Percentiles rank a stretch among this genome's conserved stretches.
Evolutionary conservation across 2,113 vertebrate genomes (phyloP).

Genomic region (Microcebus murinus): DNA sequence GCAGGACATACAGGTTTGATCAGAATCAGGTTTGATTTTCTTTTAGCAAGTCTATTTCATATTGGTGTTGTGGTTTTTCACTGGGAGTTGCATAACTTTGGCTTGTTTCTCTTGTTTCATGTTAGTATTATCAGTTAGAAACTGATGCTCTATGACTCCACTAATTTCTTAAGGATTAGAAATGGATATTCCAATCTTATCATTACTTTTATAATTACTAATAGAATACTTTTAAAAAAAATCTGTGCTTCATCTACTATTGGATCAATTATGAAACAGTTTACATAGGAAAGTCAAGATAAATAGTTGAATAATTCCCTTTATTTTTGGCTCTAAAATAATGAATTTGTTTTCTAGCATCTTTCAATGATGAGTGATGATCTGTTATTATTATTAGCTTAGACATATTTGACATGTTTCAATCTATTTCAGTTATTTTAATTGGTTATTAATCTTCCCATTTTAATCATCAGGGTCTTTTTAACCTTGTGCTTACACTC

Average conservation of each 20-base stretch:
- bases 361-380: neutral
- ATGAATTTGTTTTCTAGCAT: neutral
- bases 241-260: neutral
- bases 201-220: neutral
- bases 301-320: neutral
- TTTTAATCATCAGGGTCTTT: neutral
- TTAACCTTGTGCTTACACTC: neutral
- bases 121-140: neutral
- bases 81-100: neutral
- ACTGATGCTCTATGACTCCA: neutral
- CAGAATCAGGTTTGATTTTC: slow-evolving; percentile 12
- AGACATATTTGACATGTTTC: neutral
- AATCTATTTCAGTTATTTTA: neutral
- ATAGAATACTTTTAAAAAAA: neutral
- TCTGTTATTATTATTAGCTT: neutral
- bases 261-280: neutral
- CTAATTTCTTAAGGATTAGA: neutral
- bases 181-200: neutral
- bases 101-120: neutral
- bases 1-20: neutral
- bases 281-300: neutral
- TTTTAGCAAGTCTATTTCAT: neutral
- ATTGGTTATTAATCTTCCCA: neutral
- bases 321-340: neutral
- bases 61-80: neutral